Evolutionary conservation across 1,140 invertebrate species (phyloP).

Genomic region (Drosophila bipectinata): DNA sequence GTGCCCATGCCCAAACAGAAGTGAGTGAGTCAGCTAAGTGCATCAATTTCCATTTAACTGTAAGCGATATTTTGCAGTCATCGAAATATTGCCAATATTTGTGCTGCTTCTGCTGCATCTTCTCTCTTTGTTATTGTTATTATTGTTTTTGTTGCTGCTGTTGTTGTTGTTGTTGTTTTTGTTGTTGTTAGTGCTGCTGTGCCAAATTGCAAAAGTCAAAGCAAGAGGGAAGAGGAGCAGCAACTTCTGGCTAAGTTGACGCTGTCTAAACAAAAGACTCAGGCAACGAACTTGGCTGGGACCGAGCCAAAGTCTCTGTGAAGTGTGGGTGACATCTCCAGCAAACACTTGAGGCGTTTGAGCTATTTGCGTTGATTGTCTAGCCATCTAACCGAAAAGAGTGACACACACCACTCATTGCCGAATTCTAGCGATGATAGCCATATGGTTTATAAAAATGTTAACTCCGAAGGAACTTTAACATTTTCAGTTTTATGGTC

Average conservation of each 20-base stretch:
- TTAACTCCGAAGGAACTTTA: neutral
- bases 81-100: slow-evolving; percentile 66
- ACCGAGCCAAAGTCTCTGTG: slow-evolving; percentile 30
- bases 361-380: slow-evolving; percentile 82
- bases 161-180: slow-evolving; percentile 42
- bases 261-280: slow-evolving; percentile 81
- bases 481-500: slow-evolving; percentile 5
- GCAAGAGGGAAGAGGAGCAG: slow-evolving; percentile 41
- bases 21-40: slow-evolving; percentile 82
- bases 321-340: slow-evolving; percentile 82
- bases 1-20: slow-evolving; percentile 60
- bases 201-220: slow-evolving; percentile 81
- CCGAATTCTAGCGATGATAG: slow-evolving; percentile 25
- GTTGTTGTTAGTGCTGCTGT: slow-evolving; percentile 57
- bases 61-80: slow-evolving; percentile 79
- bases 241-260: slow-evolving; percentile 48
- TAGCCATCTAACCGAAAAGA: slow-evolving; percentile 47
- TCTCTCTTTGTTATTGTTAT: slow-evolving; percentile 3
- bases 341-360: slow-evolving; percentile 82
- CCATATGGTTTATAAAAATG: neutral
- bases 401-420: slow-evolving; percentile 22
- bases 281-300: slow-evolving; percentile 68
- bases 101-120: slow-evolving; percentile 33
- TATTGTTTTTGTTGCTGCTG: slow-evolving; percentile 31
- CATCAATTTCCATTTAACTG: slow-evolving; percentile 83